Conservation (phyloP, 1,140 invertebrate genomes). For the Maconellicoccus hirsutus region DNA sequence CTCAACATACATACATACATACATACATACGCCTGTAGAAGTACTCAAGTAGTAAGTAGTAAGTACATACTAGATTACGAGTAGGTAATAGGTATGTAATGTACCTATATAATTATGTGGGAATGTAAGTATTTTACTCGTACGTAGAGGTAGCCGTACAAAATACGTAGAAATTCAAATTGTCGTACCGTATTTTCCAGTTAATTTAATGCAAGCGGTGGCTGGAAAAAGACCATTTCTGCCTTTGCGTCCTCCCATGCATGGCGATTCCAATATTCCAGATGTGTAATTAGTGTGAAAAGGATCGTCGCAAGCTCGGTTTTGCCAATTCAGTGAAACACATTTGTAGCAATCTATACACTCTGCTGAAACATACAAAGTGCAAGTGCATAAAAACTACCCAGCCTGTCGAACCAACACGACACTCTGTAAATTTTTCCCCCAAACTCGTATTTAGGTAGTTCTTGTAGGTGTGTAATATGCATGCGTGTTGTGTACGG, state of each 20-base stretch:
- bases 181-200: constrained; percentile 62
- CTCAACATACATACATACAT: too few relatives aligned
- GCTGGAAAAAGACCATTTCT: constrained; percentile 89
- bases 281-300: constrained; percentile 88
- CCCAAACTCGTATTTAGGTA: too few relatives aligned
- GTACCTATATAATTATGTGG: too few relatives aligned
- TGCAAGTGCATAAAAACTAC: too few relatives aligned
- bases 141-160: neutral
- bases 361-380: constrained; percentile 12
- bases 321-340: constrained; percentile 76
- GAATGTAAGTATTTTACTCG: neutral
- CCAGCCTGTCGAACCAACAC: too few relatives aligned
- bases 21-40: too few relatives aligned
- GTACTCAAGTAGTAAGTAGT: too few relatives aligned
- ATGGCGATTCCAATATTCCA: constrained; percentile 74
- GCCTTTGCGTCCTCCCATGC: constrained; percentile 82
- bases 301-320: constrained; percentile 84
- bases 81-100: too few relatives aligned
- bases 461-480: too few relatives aligned
- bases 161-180: neutral
- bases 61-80: too few relatives aligned
- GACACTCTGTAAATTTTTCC: too few relatives aligned
- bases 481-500: too few relatives aligned
- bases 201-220: constrained; percentile 90
- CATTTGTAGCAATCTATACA: constrained; percentile 94